These are phyloP conservation scores for Hermetia illucens DNA, from an alignment of 1,140 invertebrate species.

Conservation along the genomic window DNA sequence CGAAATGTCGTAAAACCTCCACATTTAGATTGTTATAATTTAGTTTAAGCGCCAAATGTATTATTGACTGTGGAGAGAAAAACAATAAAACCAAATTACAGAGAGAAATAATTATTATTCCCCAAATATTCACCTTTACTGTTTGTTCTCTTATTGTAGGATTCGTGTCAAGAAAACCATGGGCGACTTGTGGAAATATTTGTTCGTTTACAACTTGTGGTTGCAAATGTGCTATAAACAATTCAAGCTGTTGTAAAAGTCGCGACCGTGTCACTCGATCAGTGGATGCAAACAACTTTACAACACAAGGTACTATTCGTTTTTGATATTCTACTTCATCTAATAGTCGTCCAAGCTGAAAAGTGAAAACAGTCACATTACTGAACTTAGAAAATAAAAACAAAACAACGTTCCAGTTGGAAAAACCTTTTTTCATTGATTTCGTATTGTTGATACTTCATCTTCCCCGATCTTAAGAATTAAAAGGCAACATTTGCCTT, in stretches of 20 bases:
- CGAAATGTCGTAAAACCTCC: conserved; percentile 91
- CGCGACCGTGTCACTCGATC: conserved; percentile 89
- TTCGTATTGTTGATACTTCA: too few species aligned
- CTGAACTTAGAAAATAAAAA: too few species aligned
- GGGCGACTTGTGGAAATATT: conserved; percentile 79
- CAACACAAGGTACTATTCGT: conserved; percentile 92
- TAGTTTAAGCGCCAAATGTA: conserved; percentile 87
- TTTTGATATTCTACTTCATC: conserved; percentile 88
- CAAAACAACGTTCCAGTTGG: too few species aligned
- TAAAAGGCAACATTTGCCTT: too few species aligned
- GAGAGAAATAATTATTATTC: not conserved
- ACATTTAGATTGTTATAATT: conserved; percentile 97
- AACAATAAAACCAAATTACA: not conserved
- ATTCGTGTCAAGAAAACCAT: conserved; percentile 94
- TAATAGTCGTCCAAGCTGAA: conserved; percentile 73
- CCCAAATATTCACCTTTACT: conserved; percentile 57
- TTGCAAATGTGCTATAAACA: conserved; percentile 64
- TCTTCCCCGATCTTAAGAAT: too few species aligned
- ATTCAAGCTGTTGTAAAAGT: conserved; percentile 78
- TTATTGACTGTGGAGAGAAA: conserved; percentile 54
- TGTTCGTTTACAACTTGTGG: conserved; percentile 65
- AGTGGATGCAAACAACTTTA: conserved; percentile 90
- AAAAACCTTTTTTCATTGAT: too few species aligned
- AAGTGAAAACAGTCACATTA: conserved; percentile 11
- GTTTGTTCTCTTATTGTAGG: conserved; percentile 92